phyloP scores from a whole-genome alignment of 2,113 vertebrate species.

The Labeo catla region DNA sequence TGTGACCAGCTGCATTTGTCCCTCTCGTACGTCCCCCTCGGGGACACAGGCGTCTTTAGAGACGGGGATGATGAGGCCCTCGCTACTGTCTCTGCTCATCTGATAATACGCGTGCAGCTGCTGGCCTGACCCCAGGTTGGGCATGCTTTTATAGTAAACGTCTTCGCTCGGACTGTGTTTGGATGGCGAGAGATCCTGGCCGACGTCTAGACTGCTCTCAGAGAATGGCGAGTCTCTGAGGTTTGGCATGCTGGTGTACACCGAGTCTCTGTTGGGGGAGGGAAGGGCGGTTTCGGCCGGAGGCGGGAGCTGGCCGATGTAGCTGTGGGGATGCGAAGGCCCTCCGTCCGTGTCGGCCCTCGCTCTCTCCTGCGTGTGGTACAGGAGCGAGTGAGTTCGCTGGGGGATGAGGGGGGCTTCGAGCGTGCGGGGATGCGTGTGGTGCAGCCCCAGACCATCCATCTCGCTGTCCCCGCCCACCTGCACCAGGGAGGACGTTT shows the following conservation, averaged over 20 bases:
- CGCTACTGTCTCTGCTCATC: slow-evolving; percentile 93
- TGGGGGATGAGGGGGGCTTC: slow-evolving; percentile 97
- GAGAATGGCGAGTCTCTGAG: slow-evolving; percentile 94
- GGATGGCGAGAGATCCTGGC: slow-evolving; percentile 93
- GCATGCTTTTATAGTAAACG: slow-evolving; percentile 99
- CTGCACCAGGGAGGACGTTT: slow-evolving; percentile 92
- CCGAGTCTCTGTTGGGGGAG: slow-evolving; percentile 98
- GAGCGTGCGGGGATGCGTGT: slow-evolving; percentile 80
- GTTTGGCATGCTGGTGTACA: slow-evolving; percentile 98
- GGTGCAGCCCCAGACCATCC: slow-evolving; percentile 87
- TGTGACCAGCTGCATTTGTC: slow-evolving; percentile 99
- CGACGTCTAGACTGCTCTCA: slow-evolving; percentile 89
- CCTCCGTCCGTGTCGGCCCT: slow-evolving; percentile 81
- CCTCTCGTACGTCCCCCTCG: slow-evolving; percentile 96
- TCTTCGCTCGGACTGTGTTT: slow-evolving; percentile 93
- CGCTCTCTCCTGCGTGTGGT: slow-evolving; percentile 96
- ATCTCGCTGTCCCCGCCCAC: slow-evolving; percentile 74
- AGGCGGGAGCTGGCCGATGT: slow-evolving; percentile 85
- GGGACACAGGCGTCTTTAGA: slow-evolving; percentile 93
- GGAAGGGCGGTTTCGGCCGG: slow-evolving; percentile 87
- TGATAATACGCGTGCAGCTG: slow-evolving; percentile 98
- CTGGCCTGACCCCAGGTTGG: slow-evolving; percentile 90
- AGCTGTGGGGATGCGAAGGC: slow-evolving; percentile 76
- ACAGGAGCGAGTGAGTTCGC: slow-evolving; percentile 99
- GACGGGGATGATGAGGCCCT: slow-evolving; percentile 95